Base-by-base conservation (phyloP, 2,888 invertebrate species). In the Tetragonula carbonaria region DNA sequence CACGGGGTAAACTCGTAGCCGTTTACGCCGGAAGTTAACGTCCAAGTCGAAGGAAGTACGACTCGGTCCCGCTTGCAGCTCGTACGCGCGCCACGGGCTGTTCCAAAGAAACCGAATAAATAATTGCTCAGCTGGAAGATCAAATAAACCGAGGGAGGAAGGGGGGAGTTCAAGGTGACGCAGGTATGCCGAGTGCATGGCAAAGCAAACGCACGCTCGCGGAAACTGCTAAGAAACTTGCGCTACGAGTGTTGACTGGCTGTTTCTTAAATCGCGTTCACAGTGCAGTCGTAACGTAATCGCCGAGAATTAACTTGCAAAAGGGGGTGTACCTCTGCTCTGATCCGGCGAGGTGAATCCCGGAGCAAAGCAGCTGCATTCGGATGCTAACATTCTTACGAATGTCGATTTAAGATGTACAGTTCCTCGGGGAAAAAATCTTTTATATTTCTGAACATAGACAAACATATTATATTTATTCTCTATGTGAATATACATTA, bases 1-100 rank as follows among this genome's bases (percentile, higher is more conserved):
- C 14, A 14, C n/a, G 53, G 28, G 33, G 33, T 33, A 33, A 14
- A 45, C 66, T 65, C 62, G 70, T 23, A 62, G 63, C 78, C 86
- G 85, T 85, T 87, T 81, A 78, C 75, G 68, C 67, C 82, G 80
- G 84, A 88, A 88, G 84, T 85, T 84, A 81, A 82, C 74, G 84
- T 74, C 80, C 86, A 50, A 65, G 77, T 23, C 76, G 79, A 78
- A 79, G 82, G 63, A 81, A 79, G 71, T 63, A 82, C 76, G 74
- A 81, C 81, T 80, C 72, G 66, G n/a, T 70, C 71, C 53, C 59
- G 23, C 45, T 28, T 68, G 62, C 67, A 78, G 81, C 84, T 87
- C 53, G 28, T n/a, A 70, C 53, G 18, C 53, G 23, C 45, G 62
- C n/a, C 16, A 28, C 53, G 55, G 38, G 66, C 70, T 28, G 67